phyloP scores from a whole-genome alignment of 1,140 invertebrate species.

The Cylas formicarius region DNA sequence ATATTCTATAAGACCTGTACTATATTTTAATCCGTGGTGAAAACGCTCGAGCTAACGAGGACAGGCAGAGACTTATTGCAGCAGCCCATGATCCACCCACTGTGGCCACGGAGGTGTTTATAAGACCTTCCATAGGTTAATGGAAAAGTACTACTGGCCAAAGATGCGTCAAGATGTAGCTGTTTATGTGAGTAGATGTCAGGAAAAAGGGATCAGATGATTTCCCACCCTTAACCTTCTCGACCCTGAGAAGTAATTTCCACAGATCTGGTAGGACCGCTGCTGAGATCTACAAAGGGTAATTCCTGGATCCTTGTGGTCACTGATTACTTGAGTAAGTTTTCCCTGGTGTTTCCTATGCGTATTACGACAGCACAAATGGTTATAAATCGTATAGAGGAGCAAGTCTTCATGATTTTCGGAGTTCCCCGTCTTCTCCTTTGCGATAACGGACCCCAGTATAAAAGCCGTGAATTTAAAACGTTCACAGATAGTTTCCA shows the following conservation, averaged over 20 bases:
- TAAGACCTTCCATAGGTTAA: no score
- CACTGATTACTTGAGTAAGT: constrained; percentile 6
- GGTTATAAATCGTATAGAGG: constrained; percentile 11
- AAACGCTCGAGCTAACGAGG: no score
- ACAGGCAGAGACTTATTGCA: no score
- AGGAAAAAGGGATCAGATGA: neutral
- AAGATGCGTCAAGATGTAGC: no score
- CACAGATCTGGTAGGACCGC: constrained; percentile 2
- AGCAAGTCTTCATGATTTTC: constrained; percentile 14
- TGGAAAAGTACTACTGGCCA: no score
- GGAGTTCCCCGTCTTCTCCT: constrained; percentile 9
- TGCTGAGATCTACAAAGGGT: constrained; percentile 6
- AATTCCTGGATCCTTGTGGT: constrained; percentile 10
- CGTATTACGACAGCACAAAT: constrained; percentile 1
- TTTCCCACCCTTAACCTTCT: neutral
- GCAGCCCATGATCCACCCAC: no score
- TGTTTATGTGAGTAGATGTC: no score
- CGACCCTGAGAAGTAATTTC: constrained; percentile 4
- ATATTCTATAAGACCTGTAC: no score
- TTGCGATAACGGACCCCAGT: constrained; percentile 20
- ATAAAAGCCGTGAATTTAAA: constrained; percentile 9
- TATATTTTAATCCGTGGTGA: no score
- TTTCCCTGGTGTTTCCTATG: constrained; percentile 11
- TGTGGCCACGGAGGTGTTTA: no score
- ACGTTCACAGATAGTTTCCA: no score